Percentiles rank a stretch among this genome's conserved stretches.
Evolutionary conservation across 2,113 vertebrate genomes (phyloP).

Genomic region (Percina caprodes): DNA sequence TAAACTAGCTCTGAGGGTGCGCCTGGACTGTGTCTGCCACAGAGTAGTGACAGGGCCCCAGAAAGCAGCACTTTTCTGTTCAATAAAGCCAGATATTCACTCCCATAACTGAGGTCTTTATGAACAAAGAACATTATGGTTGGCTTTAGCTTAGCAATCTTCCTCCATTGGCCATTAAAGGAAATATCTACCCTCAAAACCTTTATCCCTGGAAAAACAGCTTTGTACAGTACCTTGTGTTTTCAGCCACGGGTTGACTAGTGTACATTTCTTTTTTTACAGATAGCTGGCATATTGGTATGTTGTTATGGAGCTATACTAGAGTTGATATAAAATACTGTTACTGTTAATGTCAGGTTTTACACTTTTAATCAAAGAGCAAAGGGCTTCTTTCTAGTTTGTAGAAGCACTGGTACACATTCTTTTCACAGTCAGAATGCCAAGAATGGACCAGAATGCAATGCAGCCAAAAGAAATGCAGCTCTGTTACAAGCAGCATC

Average conservation of each 20-base stretch:
- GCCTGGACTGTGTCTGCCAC: constrained; percentile 48
- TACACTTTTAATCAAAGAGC: constrained; percentile 8
- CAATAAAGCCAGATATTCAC: constrained; percentile 17
- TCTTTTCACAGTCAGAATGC: background rate
- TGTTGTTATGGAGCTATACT: too few species aligned
- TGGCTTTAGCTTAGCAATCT: constrained; percentile 7
- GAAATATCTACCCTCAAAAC: background rate
- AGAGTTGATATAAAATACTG: too few species aligned
- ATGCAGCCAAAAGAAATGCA: constrained; percentile 13
- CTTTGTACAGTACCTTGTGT: background rate
- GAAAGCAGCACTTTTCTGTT: constrained; percentile 17
- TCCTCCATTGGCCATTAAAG: background rate
- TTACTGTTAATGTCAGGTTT: background rate
- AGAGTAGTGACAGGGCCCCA: constrained; percentile 23
- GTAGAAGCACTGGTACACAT: background rate
- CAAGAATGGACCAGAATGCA: background rate
- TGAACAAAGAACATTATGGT: constrained; percentile 13
- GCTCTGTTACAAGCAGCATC: background rate
- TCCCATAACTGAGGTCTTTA: constrained; percentile 23
- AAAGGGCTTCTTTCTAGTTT: background rate
- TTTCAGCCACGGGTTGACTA: background rate
- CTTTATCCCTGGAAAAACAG: background rate
- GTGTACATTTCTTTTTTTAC: too few species aligned
- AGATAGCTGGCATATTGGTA: background rate
- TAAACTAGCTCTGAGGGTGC: constrained; percentile 39